These are phyloP conservation scores for Amphipoea lucens DNA, from an alignment of 2,888 invertebrate genomes.

Conservation along the genomic window DNA sequence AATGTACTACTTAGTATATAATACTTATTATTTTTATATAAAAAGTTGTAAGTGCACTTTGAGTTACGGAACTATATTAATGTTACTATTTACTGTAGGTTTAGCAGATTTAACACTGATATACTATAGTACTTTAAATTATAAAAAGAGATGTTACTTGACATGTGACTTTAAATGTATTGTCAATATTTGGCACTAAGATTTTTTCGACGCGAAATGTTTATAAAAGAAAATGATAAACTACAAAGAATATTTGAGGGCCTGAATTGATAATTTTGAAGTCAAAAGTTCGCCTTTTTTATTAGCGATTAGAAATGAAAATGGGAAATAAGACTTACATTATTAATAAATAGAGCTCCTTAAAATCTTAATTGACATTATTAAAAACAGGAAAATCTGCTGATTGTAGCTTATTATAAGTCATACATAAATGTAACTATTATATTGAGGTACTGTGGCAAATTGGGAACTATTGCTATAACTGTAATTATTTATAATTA, in stretches of 20 bases:
- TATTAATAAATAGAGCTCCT: conserved; percentile 62
- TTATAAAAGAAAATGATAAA: conserved; percentile 44
- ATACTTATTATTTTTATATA: conserved; percentile 85
- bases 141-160: conserved; percentile 55
- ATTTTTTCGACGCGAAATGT: conserved; percentile 58
- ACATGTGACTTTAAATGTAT: conserved; percentile 63
- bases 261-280: conserved; percentile 47
- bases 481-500: conserved; percentile 77
- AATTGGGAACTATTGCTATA: conserved; percentile 88
- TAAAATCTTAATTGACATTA: conserved; percentile 65
- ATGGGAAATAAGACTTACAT: conserved; percentile 54
- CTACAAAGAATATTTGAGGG: conserved; percentile 38
- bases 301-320: conserved; percentile 32
- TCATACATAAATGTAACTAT: conserved; percentile 80
- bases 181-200: conserved; percentile 68
- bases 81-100: conserved; percentile 74
- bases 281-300: conserved; percentile 35
- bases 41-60: conserved; percentile 89
- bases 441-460: conserved; percentile 88
- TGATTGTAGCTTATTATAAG: conserved; percentile 71
- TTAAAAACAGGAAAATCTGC: conserved; percentile 72
- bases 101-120: conserved; percentile 74
- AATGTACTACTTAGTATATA: conserved; percentile 83
- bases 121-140: conserved; percentile 57
- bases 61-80: conserved; percentile 88